These are phyloP conservation scores for Adelognathus sp. DNA, from an alignment of 2,888 invertebrate genomes.

Conservation along the genomic window DNA sequence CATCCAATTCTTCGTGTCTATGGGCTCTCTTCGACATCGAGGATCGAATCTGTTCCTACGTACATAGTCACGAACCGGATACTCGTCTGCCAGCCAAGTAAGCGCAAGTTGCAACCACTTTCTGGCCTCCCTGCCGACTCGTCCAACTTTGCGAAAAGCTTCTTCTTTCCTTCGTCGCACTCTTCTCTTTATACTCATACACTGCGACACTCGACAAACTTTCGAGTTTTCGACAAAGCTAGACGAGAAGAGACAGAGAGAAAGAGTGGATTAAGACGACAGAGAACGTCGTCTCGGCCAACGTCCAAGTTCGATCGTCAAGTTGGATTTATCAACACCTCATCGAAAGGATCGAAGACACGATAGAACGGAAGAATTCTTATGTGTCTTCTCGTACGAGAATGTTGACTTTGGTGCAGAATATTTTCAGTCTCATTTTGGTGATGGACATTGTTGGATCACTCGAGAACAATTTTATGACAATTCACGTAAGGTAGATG, in stretches of 20 bases:
- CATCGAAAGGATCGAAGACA: not conserved
- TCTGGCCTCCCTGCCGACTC: conserved; percentile 8
- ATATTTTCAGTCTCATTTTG: not conserved
- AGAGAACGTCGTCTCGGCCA: not conserved
- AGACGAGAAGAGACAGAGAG: not conserved
- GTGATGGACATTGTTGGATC: not conserved
- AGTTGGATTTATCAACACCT: not conserved
- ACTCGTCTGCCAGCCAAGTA: not conserved
- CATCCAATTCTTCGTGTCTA: conserved; percentile 16
- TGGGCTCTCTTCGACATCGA: conserved; percentile 24
- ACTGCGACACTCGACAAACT: conserved; percentile 10
- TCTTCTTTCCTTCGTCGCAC: conserved; percentile 2
- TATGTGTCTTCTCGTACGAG: not conserved
- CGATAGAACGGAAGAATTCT: not conserved
- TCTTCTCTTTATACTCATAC: conserved; percentile 6
- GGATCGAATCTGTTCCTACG: not conserved
- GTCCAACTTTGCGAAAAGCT: conserved; percentile 41
- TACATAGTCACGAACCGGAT: not conserved
- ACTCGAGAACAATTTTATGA: not conserved
- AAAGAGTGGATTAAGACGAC: not conserved
- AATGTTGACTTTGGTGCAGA: not conserved
- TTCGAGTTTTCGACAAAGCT: conserved; percentile 9
- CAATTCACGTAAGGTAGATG: too few relatives aligned
- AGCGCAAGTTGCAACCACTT: conserved; percentile 6
- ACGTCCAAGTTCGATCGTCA: not conserved